Conservation (phyloP, 1,140 invertebrate species). For the Zaprionus ghesquierei region DNA sequence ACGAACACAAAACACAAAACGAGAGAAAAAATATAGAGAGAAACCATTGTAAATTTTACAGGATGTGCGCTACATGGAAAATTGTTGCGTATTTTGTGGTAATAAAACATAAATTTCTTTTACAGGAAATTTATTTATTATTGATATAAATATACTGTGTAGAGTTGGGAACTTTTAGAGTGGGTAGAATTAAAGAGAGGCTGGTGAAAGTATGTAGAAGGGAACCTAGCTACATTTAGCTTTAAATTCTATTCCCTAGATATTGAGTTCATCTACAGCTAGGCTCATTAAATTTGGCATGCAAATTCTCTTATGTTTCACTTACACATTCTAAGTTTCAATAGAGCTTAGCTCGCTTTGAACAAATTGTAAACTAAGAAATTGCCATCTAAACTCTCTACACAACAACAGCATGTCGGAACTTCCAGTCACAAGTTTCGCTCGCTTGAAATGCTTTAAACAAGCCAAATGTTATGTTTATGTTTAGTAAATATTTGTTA, state of each 20-base stretch:
- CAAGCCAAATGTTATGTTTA: background rate
- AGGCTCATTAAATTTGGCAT: background rate
- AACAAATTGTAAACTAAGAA: background rate
- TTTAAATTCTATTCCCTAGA: background rate
- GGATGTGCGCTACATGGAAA: slow-evolving; percentile 3
- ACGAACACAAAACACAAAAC: background rate
- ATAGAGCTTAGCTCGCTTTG: background rate
- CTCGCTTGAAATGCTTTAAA: background rate
- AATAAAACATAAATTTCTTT: slow-evolving; percentile 36
- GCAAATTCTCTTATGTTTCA: background rate
- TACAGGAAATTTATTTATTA: slow-evolving; percentile 29
- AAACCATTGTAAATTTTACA: slow-evolving; percentile 13
- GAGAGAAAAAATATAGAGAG: background rate
- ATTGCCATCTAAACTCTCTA: background rate
- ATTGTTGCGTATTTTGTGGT: slow-evolving; percentile 4
- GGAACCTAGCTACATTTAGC: fast-evolving
- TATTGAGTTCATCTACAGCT: background rate
- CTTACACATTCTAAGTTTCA: background rate
- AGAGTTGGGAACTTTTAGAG: background rate
- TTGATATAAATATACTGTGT: slow-evolving; percentile 28
- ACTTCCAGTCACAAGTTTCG: background rate
- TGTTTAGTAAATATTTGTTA: slow-evolving; percentile 1
- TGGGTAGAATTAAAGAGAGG: background rate
- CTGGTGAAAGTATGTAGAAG: background rate
- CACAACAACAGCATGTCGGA: background rate